Conservation (phyloP, 1,140 invertebrate species). For the Piezodorus guildinii region DNA sequence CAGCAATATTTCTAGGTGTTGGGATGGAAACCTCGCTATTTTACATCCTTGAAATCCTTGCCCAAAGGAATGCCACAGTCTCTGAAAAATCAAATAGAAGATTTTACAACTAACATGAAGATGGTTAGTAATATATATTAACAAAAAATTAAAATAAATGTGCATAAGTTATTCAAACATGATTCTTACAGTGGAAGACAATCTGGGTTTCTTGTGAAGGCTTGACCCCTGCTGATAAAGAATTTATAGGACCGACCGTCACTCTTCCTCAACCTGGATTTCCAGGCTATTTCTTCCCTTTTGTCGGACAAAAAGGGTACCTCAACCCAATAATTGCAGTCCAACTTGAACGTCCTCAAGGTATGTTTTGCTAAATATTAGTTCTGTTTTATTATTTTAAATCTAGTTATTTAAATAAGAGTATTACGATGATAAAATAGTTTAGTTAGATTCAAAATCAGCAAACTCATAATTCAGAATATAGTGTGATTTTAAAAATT, state of each 20-base stretch:
- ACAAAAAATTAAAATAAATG: not conserved
- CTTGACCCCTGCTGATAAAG: conserved; percentile 60
- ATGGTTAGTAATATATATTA: conserved; percentile 24
- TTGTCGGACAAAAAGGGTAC: conserved; percentile 59
- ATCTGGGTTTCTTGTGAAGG: conserved; percentile 76
- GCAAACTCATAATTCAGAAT: too few relatives aligned
- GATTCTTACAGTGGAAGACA: conserved; percentile 41
- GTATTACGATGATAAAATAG: too few relatives aligned
- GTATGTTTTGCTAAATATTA: conserved; percentile 32
- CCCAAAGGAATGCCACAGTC: conserved; percentile 52
- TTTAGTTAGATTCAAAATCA: too few relatives aligned
- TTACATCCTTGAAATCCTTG: conserved; percentile 44
- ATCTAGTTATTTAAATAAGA: too few relatives aligned
- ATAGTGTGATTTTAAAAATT: too few relatives aligned
- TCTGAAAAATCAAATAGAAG: conserved; percentile 46
- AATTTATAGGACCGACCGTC: conserved; percentile 51
- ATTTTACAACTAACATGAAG: conserved; percentile 20
- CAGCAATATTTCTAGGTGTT: conserved; percentile 36
- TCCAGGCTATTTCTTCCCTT: conserved; percentile 69
- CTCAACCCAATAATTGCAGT: conserved; percentile 76
- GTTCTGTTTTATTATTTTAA: too few relatives aligned
- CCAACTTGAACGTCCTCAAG: conserved; percentile 51
- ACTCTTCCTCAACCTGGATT: conserved; percentile 64
- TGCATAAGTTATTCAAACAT: not conserved
- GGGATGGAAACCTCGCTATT: conserved; percentile 60